A percentile compares a stretch with the other conserved stretches of the same genome.
Evolutionary conservation across 2,113 vertebrate species (phyloP).

Genomic region (Odontophorus gujanensis): DNA sequence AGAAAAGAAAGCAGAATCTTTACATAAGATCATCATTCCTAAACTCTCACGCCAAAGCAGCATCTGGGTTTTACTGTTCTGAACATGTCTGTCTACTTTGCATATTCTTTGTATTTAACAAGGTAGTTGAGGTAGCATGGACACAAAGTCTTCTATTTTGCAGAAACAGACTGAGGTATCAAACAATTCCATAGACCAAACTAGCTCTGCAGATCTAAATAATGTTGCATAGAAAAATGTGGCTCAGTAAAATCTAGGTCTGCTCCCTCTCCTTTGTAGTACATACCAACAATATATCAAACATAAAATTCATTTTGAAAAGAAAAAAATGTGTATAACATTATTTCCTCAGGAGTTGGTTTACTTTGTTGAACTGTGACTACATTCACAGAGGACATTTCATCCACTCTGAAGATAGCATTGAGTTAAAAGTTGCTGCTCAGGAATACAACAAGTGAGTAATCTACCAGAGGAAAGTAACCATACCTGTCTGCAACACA

Average conservation of each 20-base stretch:
- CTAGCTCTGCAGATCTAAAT: not conserved
- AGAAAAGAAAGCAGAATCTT: not conserved
- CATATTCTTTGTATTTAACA: not conserved
- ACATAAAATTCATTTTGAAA: not conserved
- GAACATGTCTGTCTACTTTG: not conserved
- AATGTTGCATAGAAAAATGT: not conserved
- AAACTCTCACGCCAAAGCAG: not conserved
- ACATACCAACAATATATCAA: not conserved
- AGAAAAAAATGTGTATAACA: not conserved
- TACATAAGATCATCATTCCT: not conserved
- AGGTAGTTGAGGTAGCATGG: not conserved
- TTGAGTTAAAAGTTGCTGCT: not conserved
- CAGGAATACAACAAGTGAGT: not conserved
- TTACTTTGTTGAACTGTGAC: not conserved
- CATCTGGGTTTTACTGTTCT: not conserved
- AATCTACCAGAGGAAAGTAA: not conserved
- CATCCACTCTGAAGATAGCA: not conserved
- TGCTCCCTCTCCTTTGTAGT: not conserved
- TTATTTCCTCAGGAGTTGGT: not conserved
- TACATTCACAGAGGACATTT: not conserved
- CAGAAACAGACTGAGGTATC: not conserved
- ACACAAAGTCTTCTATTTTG: not conserved
- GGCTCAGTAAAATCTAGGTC: not conserved
- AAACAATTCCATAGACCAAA: not conserved
- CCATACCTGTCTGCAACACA: not conserved